Evolutionary conservation across 1,140 invertebrate genomes (phyloP), one percentile per base, ranked within the genome.

Genomic region (Planococcus citri): DNA sequence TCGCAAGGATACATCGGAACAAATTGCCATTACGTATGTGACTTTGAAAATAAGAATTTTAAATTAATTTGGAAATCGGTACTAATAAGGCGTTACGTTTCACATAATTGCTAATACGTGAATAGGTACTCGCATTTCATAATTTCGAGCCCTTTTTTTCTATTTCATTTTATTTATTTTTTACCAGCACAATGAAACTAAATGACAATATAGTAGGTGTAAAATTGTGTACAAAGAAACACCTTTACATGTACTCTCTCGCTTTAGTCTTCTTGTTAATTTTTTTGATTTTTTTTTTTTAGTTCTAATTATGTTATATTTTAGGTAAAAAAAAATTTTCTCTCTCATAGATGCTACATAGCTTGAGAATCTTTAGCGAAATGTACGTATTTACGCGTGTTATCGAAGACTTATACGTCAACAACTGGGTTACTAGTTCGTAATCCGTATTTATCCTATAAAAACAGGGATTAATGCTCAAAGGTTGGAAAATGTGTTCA

Each of bases 31-130:
- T 51, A 51, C 6, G n/a, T 51, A 51, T 51, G 4, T 17, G 10
- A 51, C 10, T 51, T 33, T 14, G 41, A 51, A 51, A 51, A 51
- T 51, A 20, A 51, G 41, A 51, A 51, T 9, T 17, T 51, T 51
- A 51, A 51, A 51, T 20, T 17, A 51, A 51, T 51, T 51, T 20
- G 41, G n/a, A 51, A 51, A 51, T 51, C 41, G 41, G 41, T 51
- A 51, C 41, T 51, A 51, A 51, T 51, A 51, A 51, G 41, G 41
- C 41, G 41, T 51, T 51, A 51, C 41, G 41, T 51, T 51, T 51
- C 41, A 17, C 41, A 20, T 51, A 17, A 51, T 51, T 20, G 41
- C n/a, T 20, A 51, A 17, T 51, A 51, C 12, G n/a, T 51, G 41
- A 51, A 37, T 14, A 37, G 33, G 41, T 51, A 51, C 41, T 4